Percentiles rank a stretch among this genome's conserved stretches.
These are phyloP conservation scores for Pollimyrus isidori DNA, from an alignment of 2,113 vertebrate genomes.

Conservation along the genomic window DNA sequence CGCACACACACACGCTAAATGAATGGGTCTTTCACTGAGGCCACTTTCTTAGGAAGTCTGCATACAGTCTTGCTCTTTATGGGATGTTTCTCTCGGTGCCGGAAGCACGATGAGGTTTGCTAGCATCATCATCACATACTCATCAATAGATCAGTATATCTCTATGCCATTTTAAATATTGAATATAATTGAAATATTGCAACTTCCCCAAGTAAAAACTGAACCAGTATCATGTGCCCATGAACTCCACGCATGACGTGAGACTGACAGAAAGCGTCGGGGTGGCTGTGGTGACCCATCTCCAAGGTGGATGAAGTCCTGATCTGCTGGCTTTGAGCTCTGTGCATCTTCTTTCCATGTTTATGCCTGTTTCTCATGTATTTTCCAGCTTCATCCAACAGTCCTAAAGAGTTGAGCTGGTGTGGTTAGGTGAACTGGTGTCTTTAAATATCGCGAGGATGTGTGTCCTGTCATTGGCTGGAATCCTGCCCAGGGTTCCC, in stretches of 20 bases:
- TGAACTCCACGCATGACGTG: not conserved
- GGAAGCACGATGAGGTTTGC: not conserved
- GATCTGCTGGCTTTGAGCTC: not conserved
- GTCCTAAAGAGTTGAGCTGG: not conserved
- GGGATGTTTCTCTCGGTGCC: not conserved
- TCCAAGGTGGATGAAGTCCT: not conserved
- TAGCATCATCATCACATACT: not conserved
- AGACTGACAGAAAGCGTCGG: not conserved
- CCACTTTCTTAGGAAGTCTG: not conserved
- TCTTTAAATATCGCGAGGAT: not conserved
- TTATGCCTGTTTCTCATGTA: not conserved
- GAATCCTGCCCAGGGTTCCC: not conserved
- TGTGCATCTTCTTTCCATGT: not conserved
- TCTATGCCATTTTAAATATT: not conserved
- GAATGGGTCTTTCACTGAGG: not conserved
- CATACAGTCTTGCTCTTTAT: not conserved
- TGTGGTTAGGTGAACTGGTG: not conserved
- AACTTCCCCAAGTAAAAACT: not conserved
- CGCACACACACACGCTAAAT: not conserved
- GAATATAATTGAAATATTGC: not conserved
- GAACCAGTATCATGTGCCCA: not conserved
- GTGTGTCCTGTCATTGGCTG: not conserved
- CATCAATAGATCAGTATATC: not conserved
- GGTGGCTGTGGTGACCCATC: not conserved
- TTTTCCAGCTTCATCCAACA: not conserved